Evolutionary conservation across 35 echinoderm and acorn worm species (phyloP), one percentile per base, ranked within the genome.

Genomic region (Heliocidaris tuberculata): DNA sequence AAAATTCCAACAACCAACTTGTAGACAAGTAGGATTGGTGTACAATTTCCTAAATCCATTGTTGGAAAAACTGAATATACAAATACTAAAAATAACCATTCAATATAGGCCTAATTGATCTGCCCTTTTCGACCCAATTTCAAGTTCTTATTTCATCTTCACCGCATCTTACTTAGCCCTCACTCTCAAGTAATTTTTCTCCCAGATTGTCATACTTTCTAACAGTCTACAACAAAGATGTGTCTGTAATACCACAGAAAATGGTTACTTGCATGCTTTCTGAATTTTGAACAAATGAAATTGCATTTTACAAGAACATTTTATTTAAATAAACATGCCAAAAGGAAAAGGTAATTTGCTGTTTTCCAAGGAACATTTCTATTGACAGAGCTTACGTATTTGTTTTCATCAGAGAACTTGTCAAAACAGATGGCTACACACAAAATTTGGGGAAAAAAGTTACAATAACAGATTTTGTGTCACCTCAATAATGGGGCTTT

Each of bases 331-430:
- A n/a, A 78, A 78, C 65, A 78, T 78, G 65, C 65, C 27, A 78
- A 78, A 78, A 78, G 27, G 65, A 78, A n/a, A 0, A 78, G 21
- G 21, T 78, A 78, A 78, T 78, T 78, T n/a, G 65, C 65, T n/a
- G 65, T 19, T 78, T 78, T 78, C 27, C 65, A 78, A 78, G 27
- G 65, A 78, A 78, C 52, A 78, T n/a, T 78, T n/a, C 27, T 78
- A 78, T 78, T 78, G 19, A 78, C 27, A 21, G 21, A 78, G 17
- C 65, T n/a, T 27, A 78, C 7, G 65, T n/a, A 78, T 78, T 78
- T 78, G 65, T 78, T 78, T 78, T 78, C 65, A 78, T 78, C 65
- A n/a, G 65, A 78, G 65, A 78, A 78, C 65, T 78, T 78, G 21
- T 78, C 65, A 78, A 78, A 78, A 78, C 27, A 78, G 65, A 27